Evolutionary conservation across 2,113 vertebrate species (phyloP).

Genomic region (Amblyopsis rosae): DNA sequence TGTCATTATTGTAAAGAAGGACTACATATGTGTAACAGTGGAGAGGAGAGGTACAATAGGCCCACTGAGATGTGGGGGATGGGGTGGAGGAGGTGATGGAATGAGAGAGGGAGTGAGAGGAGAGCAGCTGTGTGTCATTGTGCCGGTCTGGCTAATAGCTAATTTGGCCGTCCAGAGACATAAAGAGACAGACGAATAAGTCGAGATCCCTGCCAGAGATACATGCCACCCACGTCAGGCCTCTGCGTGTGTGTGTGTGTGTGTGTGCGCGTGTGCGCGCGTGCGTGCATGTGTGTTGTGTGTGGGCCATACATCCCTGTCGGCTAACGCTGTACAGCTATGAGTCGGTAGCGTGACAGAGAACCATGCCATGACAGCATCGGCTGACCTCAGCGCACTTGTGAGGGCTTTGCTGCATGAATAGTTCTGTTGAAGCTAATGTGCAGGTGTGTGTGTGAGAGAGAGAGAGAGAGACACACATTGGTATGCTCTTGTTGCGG

Average conservation of each 20-base stretch:
- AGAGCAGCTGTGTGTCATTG: slow-evolving; percentile 35
- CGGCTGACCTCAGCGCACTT: neutral
- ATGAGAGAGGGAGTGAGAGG: slow-evolving; percentile 13
- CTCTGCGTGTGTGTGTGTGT: neutral
- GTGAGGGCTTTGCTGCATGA: neutral
- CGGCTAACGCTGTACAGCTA: neutral
- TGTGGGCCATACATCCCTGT: neutral
- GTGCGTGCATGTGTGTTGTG: neutral
- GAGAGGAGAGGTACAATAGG: slow-evolving; percentile 11
- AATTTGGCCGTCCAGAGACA: slow-evolving; percentile 28
- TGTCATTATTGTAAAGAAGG: too few species aligned
- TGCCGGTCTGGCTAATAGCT: slow-evolving; percentile 32
- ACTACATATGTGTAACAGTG: neutral
- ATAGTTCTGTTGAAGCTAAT: neutral
- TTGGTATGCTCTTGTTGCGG: too few species aligned
- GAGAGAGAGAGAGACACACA: neutral
- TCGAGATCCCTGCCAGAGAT: slow-evolving; percentile 3
- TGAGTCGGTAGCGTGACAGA: neutral
- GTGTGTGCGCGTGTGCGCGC: neutral
- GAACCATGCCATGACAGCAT: neutral
- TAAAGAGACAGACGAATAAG: slow-evolving; percentile 23
- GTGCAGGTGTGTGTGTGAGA: neutral
- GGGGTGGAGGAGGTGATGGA: slow-evolving; percentile 4
- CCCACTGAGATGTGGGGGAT: neutral
- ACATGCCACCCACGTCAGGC: neutral